Conservation (phyloP, 1,140 invertebrate species). For the Dufourea novaeangliae region DNA sequence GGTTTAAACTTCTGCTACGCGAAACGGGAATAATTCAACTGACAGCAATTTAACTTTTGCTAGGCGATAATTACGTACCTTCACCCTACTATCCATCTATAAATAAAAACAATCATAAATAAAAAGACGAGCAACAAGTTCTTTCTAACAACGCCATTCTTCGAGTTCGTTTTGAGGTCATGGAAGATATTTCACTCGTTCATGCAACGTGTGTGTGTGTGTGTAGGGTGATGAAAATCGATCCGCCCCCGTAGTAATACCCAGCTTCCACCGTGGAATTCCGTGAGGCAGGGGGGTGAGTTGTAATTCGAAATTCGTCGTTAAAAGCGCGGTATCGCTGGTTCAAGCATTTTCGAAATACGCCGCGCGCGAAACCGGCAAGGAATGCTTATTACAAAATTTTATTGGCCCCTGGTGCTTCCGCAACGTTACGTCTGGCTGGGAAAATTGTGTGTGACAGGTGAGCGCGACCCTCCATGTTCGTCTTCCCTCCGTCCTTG, state of each 20-base stretch:
- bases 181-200: not conserved
- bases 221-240: not conserved
- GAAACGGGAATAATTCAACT: no score
- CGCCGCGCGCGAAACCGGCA: constrained; percentile 3
- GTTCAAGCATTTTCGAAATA: constrained; percentile 54
- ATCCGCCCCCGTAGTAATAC: constrained; percentile 31
- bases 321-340: constrained; percentile 30
- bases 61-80: no score
- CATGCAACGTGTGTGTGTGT: not conserved
- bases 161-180: no score
- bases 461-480: constrained; percentile 1
- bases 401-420: constrained; percentile 36
- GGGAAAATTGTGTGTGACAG: constrained; percentile 29
- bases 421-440: not conserved
- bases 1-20: no score
- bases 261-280: constrained; percentile 11
- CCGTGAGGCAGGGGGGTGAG: constrained; percentile 26
- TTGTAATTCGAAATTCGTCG: constrained; percentile 47
- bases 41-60: no score
- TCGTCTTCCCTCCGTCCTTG: not conserved
- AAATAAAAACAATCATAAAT: no score
- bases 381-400: constrained; percentile 56
- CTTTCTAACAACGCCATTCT: no score
- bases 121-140: no score
- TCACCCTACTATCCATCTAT: no score